Evolutionary conservation across 1,140 invertebrate genomes (phyloP), one percentile per base, ranked within the genome.

Genomic region (Drosophila bipectinata): DNA sequence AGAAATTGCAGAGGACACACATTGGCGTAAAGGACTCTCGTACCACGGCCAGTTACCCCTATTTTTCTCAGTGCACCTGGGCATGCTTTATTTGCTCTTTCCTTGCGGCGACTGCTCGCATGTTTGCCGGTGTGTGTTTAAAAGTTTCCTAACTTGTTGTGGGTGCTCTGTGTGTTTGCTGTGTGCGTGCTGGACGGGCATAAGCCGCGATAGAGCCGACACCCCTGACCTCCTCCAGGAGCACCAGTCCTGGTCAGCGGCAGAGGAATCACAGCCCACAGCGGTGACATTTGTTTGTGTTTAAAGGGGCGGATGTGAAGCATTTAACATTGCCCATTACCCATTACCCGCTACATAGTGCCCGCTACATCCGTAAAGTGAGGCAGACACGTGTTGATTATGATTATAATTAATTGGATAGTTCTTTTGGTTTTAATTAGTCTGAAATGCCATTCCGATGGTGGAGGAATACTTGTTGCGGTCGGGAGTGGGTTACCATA

Each of bases 371-470:
- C 12, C 26, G 61, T 62, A 67, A 56, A 61, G 39, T 9, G 30
- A 54, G 62, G 37, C 69, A 56, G 59, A 74, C 75, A 80, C 59
- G 72, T 79, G 77, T 79, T 71, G 75, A 58, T 57, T 68, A 68
- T 84, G 83, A 84, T 77, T 84, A 84, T 79, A 85, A 85, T 84
- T 79, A 84, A 84, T 84, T 79, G 55, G 52, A 44, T 49, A 73
- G 67, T 61, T 67, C 68, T 77, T 44, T 44, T 44, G 15, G 14
- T 78, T 77, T 76, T 76, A 79, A 83, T 72, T 67, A 81, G 53
- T 63, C 55, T 76, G 57, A 76, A 79, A 72, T 72, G 72, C 14
- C 57, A 58, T 79, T 78, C 57, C 34, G 55, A 44, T 48, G 14
- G 41, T 34, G 24, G 10, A 52, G 15, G 12, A 41, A 73, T 67